Evolutionary conservation across 2,888 invertebrate genomes (phyloP).

Genomic region (Synanthedon andrenaeformis): DNA sequence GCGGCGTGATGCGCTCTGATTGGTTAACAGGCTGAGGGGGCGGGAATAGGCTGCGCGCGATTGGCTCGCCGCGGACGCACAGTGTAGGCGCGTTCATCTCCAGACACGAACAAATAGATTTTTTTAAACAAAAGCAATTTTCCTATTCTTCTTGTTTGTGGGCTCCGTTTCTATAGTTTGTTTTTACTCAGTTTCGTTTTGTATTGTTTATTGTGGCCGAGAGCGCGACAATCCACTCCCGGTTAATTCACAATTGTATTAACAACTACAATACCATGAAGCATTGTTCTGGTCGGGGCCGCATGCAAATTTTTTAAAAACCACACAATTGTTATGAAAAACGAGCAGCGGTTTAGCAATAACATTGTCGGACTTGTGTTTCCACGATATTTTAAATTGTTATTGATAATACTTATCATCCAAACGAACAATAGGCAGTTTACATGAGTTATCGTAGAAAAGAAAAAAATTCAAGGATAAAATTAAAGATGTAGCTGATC

Average conservation of each 20-base stretch:
- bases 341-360: constrained; percentile 35
- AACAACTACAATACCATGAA: constrained; percentile 38
- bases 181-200: constrained; percentile 61
- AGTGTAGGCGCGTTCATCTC: constrained; percentile 62
- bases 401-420: constrained; percentile 4
- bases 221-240: constrained; percentile 63
- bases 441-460: too few relatives aligned
- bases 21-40: constrained; percentile 48
- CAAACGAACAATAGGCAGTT: too few relatives aligned
- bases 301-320: constrained; percentile 61
- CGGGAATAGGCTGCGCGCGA: constrained; percentile 46
- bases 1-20: constrained; percentile 36
- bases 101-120: constrained; percentile 65
- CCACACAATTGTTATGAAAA: constrained; percentile 53
- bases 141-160: constrained; percentile 68
- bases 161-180: constrained; percentile 59
- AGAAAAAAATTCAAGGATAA: too few relatives aligned
- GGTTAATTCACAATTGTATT: constrained; percentile 64
- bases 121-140: constrained; percentile 70
- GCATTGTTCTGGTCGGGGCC: constrained; percentile 40
- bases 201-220: constrained; percentile 64
- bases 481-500: too few relatives aligned
- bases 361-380: background rate
- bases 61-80: constrained; percentile 51
- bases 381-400: constrained; percentile 34